Evolutionary conservation across 2,888 invertebrate species (phyloP), one percentile per base, ranked within the genome.

Genomic region (Diadegma fenestrale): DNA sequence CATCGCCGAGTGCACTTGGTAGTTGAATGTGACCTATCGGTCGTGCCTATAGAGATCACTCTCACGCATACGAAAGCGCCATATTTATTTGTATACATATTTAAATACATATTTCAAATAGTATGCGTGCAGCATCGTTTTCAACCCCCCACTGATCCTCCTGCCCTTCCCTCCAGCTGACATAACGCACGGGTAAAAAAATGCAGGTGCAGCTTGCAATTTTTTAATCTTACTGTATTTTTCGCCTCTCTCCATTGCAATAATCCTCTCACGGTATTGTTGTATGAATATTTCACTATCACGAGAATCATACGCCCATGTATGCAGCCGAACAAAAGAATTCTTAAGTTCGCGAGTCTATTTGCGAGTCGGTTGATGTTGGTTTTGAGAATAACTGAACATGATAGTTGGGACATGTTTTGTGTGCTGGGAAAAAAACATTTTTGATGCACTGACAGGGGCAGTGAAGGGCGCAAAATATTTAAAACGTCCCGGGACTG

Each of bases 21-120:
- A 85, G 82, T 82, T 85, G 76, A 58, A 85, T 82, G 82, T 85
- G 85, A 85, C 82, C 85, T 85, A 85, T 85, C 75, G 85, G 64
- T 85, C 85, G 82, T 75, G 69, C 37, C 75, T 69, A 37, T 37
- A 79, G 64, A 75, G 69, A 85, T 85, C 85, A 79, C 79, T 85
- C 81, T 84, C 73, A 73, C 83, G 76, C 80, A 66, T 43, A 76
- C 37, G 76, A 76, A 26, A 80, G 61, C 54, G 64, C 64, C 58
- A n/a, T 63, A 48, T 77, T 10, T 69, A 61, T 61, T 19, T 30
- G 19, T 8, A 54, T n/a, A 54, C 45, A 17, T 68, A 19, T 58
- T 41, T 41, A 66, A n/a, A 43, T 69, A 33, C 19, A 45, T 37
- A 43, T 17, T 54, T 54, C 22, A 54, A 54, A 54, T 26, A 14